Percentiles rank a stretch among this genome's conserved stretches.
Evolutionary conservation across 1,140 invertebrate genomes (phyloP).

Genomic region (Zaprionus ornatus): DNA sequence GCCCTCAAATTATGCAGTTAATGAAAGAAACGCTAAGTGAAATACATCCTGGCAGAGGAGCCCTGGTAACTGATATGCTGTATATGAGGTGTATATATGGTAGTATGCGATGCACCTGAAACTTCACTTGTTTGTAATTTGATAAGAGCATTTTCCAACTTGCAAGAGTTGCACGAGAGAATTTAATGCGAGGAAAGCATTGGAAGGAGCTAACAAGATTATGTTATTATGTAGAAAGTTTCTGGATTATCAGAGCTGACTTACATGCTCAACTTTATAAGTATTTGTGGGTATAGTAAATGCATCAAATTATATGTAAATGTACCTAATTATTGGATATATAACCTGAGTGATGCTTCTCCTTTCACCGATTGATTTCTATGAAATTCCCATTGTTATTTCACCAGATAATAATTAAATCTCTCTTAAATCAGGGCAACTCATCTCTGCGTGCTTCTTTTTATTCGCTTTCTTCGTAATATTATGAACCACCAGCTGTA

Average conservation of each 20-base stretch:
- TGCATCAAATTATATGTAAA: too few species aligned
- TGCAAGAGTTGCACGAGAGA: not conserved
- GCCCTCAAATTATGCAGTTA: constrained; percentile 70
- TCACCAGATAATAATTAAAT: not conserved
- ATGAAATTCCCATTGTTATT: not conserved
- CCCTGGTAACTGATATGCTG: not conserved
- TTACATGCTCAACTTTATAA: not conserved
- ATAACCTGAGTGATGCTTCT: not conserved
- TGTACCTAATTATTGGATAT: too few species aligned
- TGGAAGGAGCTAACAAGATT: not conserved
- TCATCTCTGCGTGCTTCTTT: not conserved
- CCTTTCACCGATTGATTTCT: not conserved
- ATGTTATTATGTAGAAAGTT: not conserved
- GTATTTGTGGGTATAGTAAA: not conserved
- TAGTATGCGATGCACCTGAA: not conserved
- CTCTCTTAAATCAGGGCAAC: constrained; percentile 1
- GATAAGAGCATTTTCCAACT: not conserved
- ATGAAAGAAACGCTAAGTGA: constrained; percentile 62
- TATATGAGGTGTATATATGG: not conserved
- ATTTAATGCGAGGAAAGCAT: not conserved
- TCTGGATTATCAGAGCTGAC: not conserved
- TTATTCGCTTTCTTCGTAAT: constrained; percentile 27
- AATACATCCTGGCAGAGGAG: constrained; percentile 15
- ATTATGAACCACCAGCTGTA: constrained; percentile 27
- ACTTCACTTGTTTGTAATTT: constrained; percentile 5